phyloP scores from a whole-genome alignment of 2,888 invertebrate genomes.

The Onchidella celtica region DNA sequence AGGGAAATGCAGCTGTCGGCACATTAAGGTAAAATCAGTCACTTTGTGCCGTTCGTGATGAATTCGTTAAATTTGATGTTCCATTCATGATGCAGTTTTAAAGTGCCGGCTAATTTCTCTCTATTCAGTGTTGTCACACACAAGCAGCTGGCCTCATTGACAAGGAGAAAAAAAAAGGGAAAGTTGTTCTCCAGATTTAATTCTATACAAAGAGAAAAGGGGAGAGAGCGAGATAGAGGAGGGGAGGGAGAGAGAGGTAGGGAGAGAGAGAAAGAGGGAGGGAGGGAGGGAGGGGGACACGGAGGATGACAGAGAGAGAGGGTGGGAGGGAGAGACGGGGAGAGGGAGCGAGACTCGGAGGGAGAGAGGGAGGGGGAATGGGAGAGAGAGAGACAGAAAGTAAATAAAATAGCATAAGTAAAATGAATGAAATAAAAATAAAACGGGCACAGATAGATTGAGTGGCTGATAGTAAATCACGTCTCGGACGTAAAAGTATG shows the following conservation, averaged over 20 bases:
- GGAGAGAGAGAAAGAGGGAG: neutral
- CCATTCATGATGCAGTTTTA: too few relatives aligned
- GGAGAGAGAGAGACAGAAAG: neutral
- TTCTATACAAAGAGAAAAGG: constrained; percentile 6
- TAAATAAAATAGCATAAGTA: neutral
- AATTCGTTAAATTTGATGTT: too few relatives aligned
- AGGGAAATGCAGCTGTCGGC: too few relatives aligned
- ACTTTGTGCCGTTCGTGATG: too few relatives aligned
- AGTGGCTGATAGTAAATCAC: neutral
- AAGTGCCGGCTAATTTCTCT: too few relatives aligned
- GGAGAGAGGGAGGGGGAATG: neutral
- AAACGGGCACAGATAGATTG: neutral
- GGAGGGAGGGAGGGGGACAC: neutral
- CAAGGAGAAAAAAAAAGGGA: too few relatives aligned
- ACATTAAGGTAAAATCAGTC: too few relatives aligned
- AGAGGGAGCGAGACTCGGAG: constrained; percentile 1
- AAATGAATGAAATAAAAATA: neutral
- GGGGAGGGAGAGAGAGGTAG: neutral
- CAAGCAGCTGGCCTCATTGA: too few relatives aligned
- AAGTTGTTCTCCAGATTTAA: too few relatives aligned
- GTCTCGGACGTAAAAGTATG: neutral
- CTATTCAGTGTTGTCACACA: too few relatives aligned
- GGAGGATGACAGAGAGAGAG: constrained; percentile 16
- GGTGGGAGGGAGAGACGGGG: constrained; percentile 5
- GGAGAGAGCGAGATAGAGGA: neutral